phyloP scores from a whole-genome alignment of 2,888 invertebrate genomes.

The Ichneumoninae sp. region DNA sequence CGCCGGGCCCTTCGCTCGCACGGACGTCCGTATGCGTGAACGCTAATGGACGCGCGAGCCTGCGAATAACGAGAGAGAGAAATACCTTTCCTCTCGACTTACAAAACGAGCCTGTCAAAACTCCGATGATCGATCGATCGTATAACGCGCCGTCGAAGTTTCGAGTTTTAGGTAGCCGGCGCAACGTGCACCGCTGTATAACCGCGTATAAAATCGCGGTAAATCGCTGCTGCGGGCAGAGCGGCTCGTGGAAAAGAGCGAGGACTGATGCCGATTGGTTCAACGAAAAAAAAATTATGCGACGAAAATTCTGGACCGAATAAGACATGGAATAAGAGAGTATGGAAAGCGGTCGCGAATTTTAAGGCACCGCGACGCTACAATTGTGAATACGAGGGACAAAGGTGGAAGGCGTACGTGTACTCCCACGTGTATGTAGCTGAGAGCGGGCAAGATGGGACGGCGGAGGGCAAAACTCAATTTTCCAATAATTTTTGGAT shows the following conservation, averaged over 20 bases:
- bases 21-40: constrained; percentile 8
- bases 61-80: constrained; percentile 16
- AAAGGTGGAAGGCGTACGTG: no score
- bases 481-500: no score
- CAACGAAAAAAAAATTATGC: background rate
- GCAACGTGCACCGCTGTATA: constrained; percentile 50
- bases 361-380: no score
- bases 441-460: no score
- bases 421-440: no score
- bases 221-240: constrained; percentile 68
- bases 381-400: no score
- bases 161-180: constrained; percentile 73
- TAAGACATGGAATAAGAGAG: background rate
- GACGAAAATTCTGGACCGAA: background rate
- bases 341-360: no score
- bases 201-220: constrained; percentile 73
- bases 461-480: no score
- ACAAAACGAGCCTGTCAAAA: constrained; percentile 80
- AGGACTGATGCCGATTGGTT: background rate
- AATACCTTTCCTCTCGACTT: constrained; percentile 70
- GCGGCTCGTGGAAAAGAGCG: constrained; percentile 3
- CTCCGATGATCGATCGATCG: constrained; percentile 80
- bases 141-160: constrained; percentile 72
- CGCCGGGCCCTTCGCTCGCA: constrained; percentile 21
- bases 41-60: constrained; percentile 59